Base-by-base conservation (phyloP, 2,797 vertebrate genomes). In the Gorsachius magnificus region DNA sequence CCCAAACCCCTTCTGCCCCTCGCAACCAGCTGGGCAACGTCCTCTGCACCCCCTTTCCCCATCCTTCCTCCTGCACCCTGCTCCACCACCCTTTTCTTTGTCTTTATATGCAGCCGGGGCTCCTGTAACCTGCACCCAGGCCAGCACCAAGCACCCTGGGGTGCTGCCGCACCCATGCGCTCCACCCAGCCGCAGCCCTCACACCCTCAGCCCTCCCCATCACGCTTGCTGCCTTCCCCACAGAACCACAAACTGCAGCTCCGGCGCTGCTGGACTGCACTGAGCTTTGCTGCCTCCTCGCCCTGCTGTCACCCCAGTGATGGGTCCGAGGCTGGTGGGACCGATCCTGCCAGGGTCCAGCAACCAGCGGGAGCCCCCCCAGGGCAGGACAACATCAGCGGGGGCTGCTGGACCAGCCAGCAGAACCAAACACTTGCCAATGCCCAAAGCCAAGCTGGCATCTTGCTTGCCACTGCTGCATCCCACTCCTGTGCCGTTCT, bases 141-240 rank as follows among this genome's bases (percentile, higher is more conserved):
- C 48, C 70, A 72, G n/a, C 10, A 0, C 58, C 5, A 4, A 94
- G 46, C 63, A 46, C 35, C 43, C 60, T 4, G 0, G 5, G 28
- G 22, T 29, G 31, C 46, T 41, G 5, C 16, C 4, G 4, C 79
- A 58, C 6, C n/a, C 41, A 13, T 13, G 5, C 0, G 0, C 35
- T 46, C 26, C 51, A 7, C 29, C 26, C 20, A 7, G 33, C 70
- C 22, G 4, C 71, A 79, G 29, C 46, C 31, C 75, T 89, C 4
- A 0, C 81, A 82, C 41, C 7, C 1, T 0, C 10, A 60, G 74
- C 57, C 24, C 10, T 41, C 25, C 13, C 35, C 26, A 6, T 13
- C 2, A 0, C 0, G 0, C 6, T 4, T 46, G 50, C 50, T 1
- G 22, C 66, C 54, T n/a, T 21, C 21, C 41, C 16, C 28, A 4